These are phyloP conservation scores for Idaea aversata DNA, from an alignment of 2,888 invertebrate species.

Conservation along the genomic window DNA sequence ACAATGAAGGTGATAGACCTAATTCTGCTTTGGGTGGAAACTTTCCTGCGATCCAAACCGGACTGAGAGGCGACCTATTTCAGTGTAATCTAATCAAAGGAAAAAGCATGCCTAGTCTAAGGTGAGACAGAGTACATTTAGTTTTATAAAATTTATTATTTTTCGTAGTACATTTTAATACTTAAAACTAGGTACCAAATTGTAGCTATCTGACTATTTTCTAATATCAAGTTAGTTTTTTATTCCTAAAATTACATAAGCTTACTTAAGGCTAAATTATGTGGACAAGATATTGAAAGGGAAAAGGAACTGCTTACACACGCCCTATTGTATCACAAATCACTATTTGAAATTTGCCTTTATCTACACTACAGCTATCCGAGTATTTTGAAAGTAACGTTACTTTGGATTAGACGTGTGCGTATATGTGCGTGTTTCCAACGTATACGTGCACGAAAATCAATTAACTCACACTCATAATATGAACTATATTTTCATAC, in stretches of 20 bases:
- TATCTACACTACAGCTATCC: neutral
- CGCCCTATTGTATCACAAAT: constrained; percentile 13
- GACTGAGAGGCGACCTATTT: constrained; percentile 73
- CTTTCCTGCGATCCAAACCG: constrained; percentile 80
- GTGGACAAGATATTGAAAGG: neutral
- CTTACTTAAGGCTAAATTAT: neutral
- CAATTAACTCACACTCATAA: neutral
- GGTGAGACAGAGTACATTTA: constrained; percentile 79
- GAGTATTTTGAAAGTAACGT: neutral
- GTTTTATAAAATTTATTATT: constrained; percentile 16
- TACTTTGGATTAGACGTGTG: neutral
- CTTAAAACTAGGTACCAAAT: constrained; percentile 10
- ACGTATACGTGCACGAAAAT: constrained; percentile 3
- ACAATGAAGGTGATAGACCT: constrained; percentile 88
- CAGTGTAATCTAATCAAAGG: constrained; percentile 91
- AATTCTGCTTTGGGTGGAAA: constrained; percentile 85
- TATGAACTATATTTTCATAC: constrained; percentile 22
- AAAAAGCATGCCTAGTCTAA: constrained; percentile 97
- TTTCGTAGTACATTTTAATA: constrained; percentile 7
- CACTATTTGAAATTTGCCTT: constrained; percentile 8
- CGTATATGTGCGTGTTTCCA: neutral
- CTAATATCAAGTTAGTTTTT: neutral
- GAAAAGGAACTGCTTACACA: constrained; percentile 12
- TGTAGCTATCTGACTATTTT: constrained; percentile 1
- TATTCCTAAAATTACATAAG: neutral